These are phyloP conservation scores for Melanotaenia nigrans DNA, from an alignment of 2,797 vertebrate genomes.

Conservation along the genomic window DNA sequence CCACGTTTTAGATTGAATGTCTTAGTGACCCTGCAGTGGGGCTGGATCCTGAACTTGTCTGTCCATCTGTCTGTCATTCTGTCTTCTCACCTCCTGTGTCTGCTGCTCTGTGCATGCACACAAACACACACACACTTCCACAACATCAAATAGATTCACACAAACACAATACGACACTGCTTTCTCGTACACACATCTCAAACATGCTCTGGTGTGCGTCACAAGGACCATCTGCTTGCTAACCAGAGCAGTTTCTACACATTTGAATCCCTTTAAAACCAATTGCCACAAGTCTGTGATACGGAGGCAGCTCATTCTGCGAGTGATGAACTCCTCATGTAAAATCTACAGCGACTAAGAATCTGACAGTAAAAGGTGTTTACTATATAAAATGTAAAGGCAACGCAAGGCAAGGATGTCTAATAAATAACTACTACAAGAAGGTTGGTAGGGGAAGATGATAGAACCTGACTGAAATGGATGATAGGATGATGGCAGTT, in stretches of 20 bases:
- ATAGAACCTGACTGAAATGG: not conserved
- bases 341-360: not conserved
- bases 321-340: not conserved
- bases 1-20: constrained; percentile 57
- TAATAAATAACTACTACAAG: not conserved
- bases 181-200: constrained; percentile 51
- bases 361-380: not conserved
- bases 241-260: constrained; percentile 68
- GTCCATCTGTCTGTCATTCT: constrained; percentile 83
- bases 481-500: not conserved
- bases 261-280: constrained; percentile 32
- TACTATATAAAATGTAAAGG: not conserved
- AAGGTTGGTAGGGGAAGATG: not conserved
- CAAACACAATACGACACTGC: constrained; percentile 32
- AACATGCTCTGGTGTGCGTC: constrained; percentile 75
- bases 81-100: constrained; percentile 75
- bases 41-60: constrained; percentile 70
- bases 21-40: constrained; percentile 65
- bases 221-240: constrained; percentile 81
- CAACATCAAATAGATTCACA: constrained; percentile 29
- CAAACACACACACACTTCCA: constrained; percentile 17
- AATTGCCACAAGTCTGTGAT: constrained; percentile 25
- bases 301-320: constrained; percentile 5
- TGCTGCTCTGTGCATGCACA: constrained; percentile 50
- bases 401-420: not conserved